These are phyloP conservation scores for Varanus salvator DNA, from an alignment of 2,113 vertebrate species.

Conservation along the genomic window DNA sequence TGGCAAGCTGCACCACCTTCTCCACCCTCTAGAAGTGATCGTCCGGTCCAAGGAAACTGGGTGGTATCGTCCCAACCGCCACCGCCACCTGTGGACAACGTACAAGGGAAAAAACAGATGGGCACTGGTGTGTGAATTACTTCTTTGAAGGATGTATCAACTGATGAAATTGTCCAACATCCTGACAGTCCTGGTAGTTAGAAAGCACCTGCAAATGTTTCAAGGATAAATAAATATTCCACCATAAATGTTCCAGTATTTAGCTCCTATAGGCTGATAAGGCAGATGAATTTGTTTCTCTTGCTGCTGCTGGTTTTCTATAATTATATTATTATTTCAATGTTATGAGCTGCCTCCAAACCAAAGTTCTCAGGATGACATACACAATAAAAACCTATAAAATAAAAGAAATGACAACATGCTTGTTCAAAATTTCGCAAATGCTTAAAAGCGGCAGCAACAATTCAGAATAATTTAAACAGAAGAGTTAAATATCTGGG, in stretches of 20 bases:
- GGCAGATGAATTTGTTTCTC: neutral
- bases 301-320: no score
- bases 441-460: no score
- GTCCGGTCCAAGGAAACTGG: constrained; percentile 77
- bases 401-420: no score
- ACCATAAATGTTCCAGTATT: neutral
- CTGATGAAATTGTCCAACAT: neutral
- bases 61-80: constrained; percentile 84
- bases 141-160: neutral
- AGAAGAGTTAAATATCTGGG: no score
- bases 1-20: constrained; percentile 86
- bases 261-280: neutral
- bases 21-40: constrained; percentile 83
- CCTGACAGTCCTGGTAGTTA: neutral
- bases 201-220: neutral
- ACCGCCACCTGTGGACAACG: constrained; percentile 79
- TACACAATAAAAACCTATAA: no score
- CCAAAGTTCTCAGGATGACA: no score
- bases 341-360: no score
- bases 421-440: no score
- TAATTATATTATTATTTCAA: no score
- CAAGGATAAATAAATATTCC: neutral
- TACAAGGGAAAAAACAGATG: constrained; percentile 14
- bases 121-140: constrained; percentile 12
- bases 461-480: no score